Percentiles rank a stretch among this genome's conserved stretches.
Evolutionary conservation across 1,140 invertebrate genomes (phyloP).

Genomic region (Paraescarpia echinospica): DNA sequence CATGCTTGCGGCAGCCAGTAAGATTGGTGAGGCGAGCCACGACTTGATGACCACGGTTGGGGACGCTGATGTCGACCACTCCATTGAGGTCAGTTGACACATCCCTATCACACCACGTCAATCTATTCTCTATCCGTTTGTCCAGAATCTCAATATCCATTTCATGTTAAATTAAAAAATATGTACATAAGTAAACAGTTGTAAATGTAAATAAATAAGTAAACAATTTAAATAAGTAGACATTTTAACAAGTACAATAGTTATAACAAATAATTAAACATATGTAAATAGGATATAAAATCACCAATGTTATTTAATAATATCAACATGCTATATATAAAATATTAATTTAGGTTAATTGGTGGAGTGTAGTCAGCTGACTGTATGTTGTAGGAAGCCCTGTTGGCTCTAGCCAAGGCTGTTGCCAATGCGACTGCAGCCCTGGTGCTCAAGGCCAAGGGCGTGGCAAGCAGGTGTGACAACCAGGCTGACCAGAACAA

Average conservation of each 20-base stretch:
- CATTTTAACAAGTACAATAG: too few species aligned
- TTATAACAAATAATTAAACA: too few species aligned
- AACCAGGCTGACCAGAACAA: slow-evolving; percentile 64
- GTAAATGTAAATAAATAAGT: too few species aligned
- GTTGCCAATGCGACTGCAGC: slow-evolving; percentile 58
- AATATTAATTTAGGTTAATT: too few species aligned
- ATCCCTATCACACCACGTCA: neutral
- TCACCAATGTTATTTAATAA: too few species aligned
- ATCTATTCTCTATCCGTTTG: slow-evolving; percentile 15
- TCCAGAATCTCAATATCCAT: neutral
- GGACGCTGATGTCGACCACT: slow-evolving; percentile 44
- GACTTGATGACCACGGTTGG: slow-evolving; percentile 71
- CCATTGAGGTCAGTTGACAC: slow-evolving; percentile 41
- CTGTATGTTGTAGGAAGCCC: slow-evolving; percentile 43
- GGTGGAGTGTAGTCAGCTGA: too few species aligned
- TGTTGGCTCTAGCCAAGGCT: slow-evolving; percentile 55
- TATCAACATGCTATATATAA: too few species aligned
- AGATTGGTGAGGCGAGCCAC: slow-evolving; percentile 93
- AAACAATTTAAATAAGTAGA: too few species aligned
- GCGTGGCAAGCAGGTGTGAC: slow-evolving; percentile 67
- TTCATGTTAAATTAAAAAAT: too few species aligned
- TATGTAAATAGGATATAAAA: too few species aligned
- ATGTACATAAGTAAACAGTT: too few species aligned
- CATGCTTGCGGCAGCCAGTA: slow-evolving; percentile 88
- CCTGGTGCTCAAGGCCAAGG: slow-evolving; percentile 61